Percentiles rank a stretch among this genome's conserved stretches.
Conservation (phyloP, 2,113 vertebrate genomes). For the Butastur rufipennis region DNA sequence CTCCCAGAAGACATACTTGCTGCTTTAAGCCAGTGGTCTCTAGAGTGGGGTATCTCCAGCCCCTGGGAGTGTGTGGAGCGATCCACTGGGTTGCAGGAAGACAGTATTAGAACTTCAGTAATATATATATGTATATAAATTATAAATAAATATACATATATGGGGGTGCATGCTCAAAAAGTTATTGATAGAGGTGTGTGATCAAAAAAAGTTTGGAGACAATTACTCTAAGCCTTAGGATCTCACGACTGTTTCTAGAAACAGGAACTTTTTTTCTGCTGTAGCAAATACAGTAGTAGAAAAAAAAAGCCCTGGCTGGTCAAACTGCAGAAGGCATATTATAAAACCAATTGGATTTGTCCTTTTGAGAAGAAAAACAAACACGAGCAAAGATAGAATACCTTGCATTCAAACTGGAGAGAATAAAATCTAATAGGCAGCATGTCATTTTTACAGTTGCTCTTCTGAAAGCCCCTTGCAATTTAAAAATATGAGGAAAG, state of each 20-base stretch:
- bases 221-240: not conserved
- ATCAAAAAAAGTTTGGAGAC: not conserved
- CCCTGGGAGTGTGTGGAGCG: rapidly evolving
- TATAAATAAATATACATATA: not conserved
- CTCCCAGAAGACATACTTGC: not conserved
- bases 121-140: not conserved
- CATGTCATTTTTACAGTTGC: not conserved
- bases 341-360: not conserved
- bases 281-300: not conserved
- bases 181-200: not conserved
- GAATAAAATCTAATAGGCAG: not conserved
- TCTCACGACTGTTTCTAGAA: not conserved
- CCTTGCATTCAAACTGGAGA: not conserved
- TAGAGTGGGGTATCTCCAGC: not conserved
- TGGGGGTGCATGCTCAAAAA: not conserved
- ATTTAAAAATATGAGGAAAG: not conserved
- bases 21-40: not conserved
- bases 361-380: not conserved
- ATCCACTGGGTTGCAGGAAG: not conserved
- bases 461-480: not conserved
- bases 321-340: not conserved
- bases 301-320: not conserved
- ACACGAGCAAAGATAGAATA: not conserved
- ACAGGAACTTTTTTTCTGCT: not conserved
- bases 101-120: not conserved